Evolutionary conservation across 1,140 invertebrate species (phyloP).

Genomic region (Achroia grisella): DNA sequence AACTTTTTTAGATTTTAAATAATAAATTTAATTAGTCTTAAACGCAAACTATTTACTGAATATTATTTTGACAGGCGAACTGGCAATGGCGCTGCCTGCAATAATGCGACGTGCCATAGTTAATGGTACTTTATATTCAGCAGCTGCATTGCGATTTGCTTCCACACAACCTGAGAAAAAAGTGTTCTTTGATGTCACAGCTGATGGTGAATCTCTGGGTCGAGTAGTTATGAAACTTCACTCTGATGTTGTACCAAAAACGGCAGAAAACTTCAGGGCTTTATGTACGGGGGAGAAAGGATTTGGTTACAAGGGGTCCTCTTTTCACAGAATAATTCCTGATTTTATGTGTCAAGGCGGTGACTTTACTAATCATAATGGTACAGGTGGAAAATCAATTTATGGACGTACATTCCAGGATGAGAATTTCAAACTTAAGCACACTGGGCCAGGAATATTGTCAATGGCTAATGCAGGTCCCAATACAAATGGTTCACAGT

Average conservation of each 20-base stretch:
- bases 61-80: slow-evolving; percentile 11
- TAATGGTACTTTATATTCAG: slow-evolving; percentile 55
- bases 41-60: slow-evolving; percentile 15
- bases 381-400: slow-evolving; percentile 87
- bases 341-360: slow-evolving; percentile 91
- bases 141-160: slow-evolving; percentile 49
- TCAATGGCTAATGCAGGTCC: slow-evolving; percentile 88
- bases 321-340: slow-evolving; percentile 91
- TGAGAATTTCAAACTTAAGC: slow-evolving; percentile 87
- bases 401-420: slow-evolving; percentile 87
- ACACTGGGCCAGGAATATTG: slow-evolving; percentile 81
- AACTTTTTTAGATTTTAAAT: neutral
- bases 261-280: slow-evolving; percentile 86
- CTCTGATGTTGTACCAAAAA: slow-evolving; percentile 83
- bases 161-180: slow-evolving; percentile 57
- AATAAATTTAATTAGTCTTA: neutral
- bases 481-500: slow-evolving; percentile 90
- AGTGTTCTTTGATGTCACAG: slow-evolving; percentile 74
- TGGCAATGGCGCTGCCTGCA: slow-evolving; percentile 23
- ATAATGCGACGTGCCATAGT: slow-evolving; percentile 43
- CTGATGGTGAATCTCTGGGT: slow-evolving; percentile 76
- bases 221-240: slow-evolving; percentile 85
- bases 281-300: slow-evolving; percentile 88
- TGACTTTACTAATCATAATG: slow-evolving; percentile 86
- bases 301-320: slow-evolving; percentile 85